Base-by-base conservation (phyloP, 1,140 invertebrate genomes). In the Apolygus lucorum region DNA sequence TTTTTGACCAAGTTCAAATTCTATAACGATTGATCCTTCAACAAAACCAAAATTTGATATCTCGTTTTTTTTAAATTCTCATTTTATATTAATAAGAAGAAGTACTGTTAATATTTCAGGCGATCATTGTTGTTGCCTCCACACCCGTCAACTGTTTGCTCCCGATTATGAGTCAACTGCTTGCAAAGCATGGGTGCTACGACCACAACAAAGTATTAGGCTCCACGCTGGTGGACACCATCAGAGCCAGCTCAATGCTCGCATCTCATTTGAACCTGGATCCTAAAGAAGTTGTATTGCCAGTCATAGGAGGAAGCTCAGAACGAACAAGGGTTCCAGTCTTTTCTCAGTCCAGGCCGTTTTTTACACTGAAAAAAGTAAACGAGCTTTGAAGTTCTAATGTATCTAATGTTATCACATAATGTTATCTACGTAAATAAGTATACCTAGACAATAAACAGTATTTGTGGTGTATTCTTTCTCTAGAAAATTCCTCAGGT, bases 241-340 rank as follows among this genome's bases (percentile, higher is more conserved):
- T 92, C 22, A 80, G 90, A 74, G 87, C 91, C 1, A 92, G 91
- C 77, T 87, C 85, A 8, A 17, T 68, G 2, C 90, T 92, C 27
- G 78, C 83, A 0, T 83, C 84, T 0, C 78, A 84, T 59, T 78
- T 82, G 59, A 76, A 79, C 0, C 74, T 89, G 1, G 83, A 86
- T 52, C 87, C 90, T 0, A 82, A 85, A 74, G 83, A 85, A 70
- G 87, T 91, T 0, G 80, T 84, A 52, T 86, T 92, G 2, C 91
- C 92, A 0, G 88, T 95, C 0, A 84, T 95, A 70, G 92, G 92
- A n/a, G 92, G 92, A 42, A 86, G 90, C 75, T 86, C 88, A 34
- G 84, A 88, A 1, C 80, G 84, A 27, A 93, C 90, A 0, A 91
- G 92, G 76, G 84, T 95, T 25, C 92, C 92, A 0, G 78, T 95